phyloP scores from a whole-genome alignment of 2,113 vertebrate species.

The Ameiurus melas region DNA sequence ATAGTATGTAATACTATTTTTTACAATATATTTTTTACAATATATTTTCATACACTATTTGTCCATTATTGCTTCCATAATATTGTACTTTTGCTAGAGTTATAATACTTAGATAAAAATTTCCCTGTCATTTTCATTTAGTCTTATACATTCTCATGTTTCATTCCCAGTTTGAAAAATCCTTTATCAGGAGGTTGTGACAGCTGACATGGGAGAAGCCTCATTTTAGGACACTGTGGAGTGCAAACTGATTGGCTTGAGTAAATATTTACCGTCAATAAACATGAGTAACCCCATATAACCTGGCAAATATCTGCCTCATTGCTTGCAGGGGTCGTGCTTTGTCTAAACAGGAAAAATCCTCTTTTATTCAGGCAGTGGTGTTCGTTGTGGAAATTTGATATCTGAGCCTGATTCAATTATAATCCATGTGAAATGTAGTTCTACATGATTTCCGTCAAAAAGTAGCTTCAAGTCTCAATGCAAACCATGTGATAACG shows the following conservation, averaged over 20 bases:
- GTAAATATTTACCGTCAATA: constrained; percentile 21
- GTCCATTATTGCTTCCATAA: neutral
- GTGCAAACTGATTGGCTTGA: neutral
- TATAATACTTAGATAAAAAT: neutral
- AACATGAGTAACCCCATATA: neutral
- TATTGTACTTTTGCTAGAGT: neutral
- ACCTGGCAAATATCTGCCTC: neutral
- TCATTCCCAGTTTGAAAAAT: neutral
- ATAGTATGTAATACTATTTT: neutral
- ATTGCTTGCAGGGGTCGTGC: neutral
- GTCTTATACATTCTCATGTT: neutral
- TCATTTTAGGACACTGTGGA: constrained; percentile 6
- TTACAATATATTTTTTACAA: neutral
- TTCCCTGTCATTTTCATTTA: neutral
- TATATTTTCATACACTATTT: neutral
- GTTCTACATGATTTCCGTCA: neutral
- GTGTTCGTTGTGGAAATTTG: neutral
- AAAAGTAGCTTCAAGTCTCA: neutral
- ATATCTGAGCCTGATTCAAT: neutral
- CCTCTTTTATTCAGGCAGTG: neutral
- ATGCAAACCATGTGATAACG: neutral
- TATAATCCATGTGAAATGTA: neutral
- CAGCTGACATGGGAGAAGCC: neutral
- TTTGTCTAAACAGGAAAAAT: neutral
- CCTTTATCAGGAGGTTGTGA: neutral